Conservation (phyloP, 2,797 vertebrate species). For the Protosalanx chinensis region DNA sequence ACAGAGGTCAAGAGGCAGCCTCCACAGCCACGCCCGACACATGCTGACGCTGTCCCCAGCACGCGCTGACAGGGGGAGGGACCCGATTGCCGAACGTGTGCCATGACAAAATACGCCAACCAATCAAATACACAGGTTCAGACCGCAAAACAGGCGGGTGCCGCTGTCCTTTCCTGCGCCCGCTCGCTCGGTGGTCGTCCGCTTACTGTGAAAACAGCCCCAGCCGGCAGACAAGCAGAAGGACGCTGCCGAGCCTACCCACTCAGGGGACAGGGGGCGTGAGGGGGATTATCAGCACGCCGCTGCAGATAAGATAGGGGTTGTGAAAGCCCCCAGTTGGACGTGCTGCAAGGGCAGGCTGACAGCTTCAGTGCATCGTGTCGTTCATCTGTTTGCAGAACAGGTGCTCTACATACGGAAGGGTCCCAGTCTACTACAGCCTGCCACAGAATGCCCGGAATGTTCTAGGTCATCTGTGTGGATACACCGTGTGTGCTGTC, state of each 20-base stretch:
- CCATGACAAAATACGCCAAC: conserved; percentile 24
- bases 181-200: not conserved
- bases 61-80: conserved; percentile 27
- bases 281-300: not conserved
- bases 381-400: too few species aligned
- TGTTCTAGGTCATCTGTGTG: not conserved
- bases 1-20: conserved; percentile 28
- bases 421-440: too few species aligned
- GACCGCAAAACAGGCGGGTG: not conserved
- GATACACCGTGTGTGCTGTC: not conserved
- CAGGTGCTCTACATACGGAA: too few species aligned
- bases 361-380: too few species aligned
- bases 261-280: not conserved
- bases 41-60: conserved; percentile 32
- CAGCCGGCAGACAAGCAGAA: not conserved
- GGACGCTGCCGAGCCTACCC: not conserved
- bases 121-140: conserved; percentile 27
- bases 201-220: not conserved
- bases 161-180: not conserved
- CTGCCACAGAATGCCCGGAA: too few species aligned
- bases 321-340: not conserved
- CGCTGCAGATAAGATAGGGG: not conserved
- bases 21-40: conserved; percentile 19
- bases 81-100: conserved; percentile 32
- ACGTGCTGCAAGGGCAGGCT: too few species aligned